These are phyloP conservation scores for Tuta absoluta DNA, from an alignment of 2,888 invertebrate species.

Conservation along the genomic window DNA sequence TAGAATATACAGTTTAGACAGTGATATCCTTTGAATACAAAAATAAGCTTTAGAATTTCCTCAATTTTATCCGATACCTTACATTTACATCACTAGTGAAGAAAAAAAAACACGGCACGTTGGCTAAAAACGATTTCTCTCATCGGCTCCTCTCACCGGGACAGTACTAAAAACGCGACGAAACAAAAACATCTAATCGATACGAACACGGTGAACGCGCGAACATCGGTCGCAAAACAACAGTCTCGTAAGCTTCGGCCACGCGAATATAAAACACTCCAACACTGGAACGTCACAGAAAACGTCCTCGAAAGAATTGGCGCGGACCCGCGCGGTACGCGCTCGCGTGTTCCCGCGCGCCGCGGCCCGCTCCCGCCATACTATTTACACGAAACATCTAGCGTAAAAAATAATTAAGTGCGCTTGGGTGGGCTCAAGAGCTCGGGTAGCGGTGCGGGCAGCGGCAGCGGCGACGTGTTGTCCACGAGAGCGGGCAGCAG, in stretches of 20 bases:
- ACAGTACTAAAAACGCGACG: conserved; percentile 55
- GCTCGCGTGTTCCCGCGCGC: conserved; percentile 50
- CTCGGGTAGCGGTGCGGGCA: conserved; percentile 77
- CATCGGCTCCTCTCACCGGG: conserved; percentile 59
- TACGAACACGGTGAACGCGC: conserved; percentile 65
- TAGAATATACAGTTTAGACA: conserved; percentile 73
- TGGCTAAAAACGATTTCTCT: conserved; percentile 64
- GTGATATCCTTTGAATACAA: conserved; percentile 77
- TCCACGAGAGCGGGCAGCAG: conserved; percentile 77
- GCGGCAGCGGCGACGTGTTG: conserved; percentile 76
- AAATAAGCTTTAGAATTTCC: conserved; percentile 80
- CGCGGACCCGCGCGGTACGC: conserved; percentile 47
- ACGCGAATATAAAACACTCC: conserved; percentile 75
- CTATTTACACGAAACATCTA: conserved; percentile 61
- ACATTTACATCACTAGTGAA: conserved; percentile 72
- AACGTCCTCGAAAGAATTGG: conserved; percentile 57
- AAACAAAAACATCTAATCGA: conserved; percentile 58
- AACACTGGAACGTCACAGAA: conserved; percentile 64
- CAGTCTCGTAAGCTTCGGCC: conserved; percentile 75
- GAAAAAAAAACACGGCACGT: conserved; percentile 68
- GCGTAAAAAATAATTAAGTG: conserved; percentile 73
- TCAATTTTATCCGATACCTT: conserved; percentile 77
- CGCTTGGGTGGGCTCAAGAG: conserved; percentile 77
- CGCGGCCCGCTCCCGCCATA: conserved; percentile 59
- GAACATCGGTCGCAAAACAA: conserved; percentile 76